These are phyloP conservation scores for Cathartes aura DNA, from an alignment of 2,113 vertebrate species.

Conservation along the genomic window DNA sequence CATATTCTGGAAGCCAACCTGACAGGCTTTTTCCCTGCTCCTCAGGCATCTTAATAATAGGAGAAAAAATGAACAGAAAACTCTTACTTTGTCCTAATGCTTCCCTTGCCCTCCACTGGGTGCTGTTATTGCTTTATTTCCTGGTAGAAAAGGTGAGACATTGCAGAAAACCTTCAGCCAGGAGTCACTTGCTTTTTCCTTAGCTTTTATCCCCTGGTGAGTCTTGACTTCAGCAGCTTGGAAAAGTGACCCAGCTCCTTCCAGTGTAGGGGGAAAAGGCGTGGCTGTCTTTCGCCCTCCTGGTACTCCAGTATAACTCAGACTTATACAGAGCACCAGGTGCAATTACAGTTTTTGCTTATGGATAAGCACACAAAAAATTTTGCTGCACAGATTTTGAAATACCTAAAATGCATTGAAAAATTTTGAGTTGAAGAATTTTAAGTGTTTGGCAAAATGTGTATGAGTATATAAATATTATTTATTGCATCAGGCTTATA, in stretches of 20 bases:
- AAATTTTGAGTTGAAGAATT: neutral
- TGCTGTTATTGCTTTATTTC: neutral
- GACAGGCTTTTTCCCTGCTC: neutral
- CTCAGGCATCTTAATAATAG: neutral
- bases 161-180: neutral
- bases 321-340: neutral
- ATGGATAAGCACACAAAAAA: neutral
- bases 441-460: neutral
- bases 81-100: neutral
- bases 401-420: neutral
- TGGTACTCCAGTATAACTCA: neutral
- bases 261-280: too few species aligned
- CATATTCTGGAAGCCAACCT: neutral
- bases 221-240: neutral
- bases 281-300: neutral
- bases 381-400: neutral
- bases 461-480: neutral
- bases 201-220: neutral
- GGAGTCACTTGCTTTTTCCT: neutral
- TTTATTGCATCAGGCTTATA: neutral
- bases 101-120: neutral
- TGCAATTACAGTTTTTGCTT: neutral
- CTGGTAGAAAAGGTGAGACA: neutral
- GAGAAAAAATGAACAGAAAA: neutral
- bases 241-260: neutral